A percentile compares a stretch with the other conserved stretches of the same genome.
Conservation (phyloP, 2,888 invertebrate species). For the Vannuccia rotundouncinata region DNA sequence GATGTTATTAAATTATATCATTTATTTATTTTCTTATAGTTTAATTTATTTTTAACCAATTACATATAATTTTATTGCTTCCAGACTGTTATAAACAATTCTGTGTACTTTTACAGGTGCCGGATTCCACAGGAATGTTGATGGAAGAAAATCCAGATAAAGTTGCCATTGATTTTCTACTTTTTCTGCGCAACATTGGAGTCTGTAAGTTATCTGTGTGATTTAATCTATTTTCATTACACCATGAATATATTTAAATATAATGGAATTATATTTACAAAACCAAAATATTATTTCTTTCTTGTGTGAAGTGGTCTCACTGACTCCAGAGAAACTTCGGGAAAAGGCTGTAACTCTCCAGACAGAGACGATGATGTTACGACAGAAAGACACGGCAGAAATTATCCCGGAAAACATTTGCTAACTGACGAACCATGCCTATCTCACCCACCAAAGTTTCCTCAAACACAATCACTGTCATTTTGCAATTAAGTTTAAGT, state of each 20-base stretch:
- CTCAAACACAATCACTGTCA: too few relatives aligned
- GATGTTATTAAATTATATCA: too few relatives aligned
- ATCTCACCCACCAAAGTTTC: too few relatives aligned
- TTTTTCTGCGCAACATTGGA: constrained; percentile 28
- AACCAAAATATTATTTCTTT: too few relatives aligned
- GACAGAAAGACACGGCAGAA: background rate
- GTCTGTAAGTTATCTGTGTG: constrained; percentile 7
- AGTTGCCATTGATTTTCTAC: constrained; percentile 25
- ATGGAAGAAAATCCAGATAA: constrained; percentile 35
- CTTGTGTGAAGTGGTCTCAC: background rate
- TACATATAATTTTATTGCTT: background rate
- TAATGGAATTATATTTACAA: too few relatives aligned
- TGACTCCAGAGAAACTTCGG: background rate
- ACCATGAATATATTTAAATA: too few relatives aligned
- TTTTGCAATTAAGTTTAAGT: too few relatives aligned
- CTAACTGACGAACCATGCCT: too few relatives aligned
- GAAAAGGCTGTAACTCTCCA: background rate
- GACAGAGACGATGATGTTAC: background rate
- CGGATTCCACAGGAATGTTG: constrained; percentile 28
- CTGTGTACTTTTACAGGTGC: background rate
- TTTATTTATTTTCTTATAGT: too few relatives aligned
- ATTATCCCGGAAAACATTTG: background rate
- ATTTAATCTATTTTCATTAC: too few relatives aligned
- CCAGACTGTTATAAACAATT: too few relatives aligned
- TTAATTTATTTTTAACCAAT: background rate